Base-by-base conservation (phyloP, 2,113 vertebrate species). In the Bostrychus sinensis region DNA sequence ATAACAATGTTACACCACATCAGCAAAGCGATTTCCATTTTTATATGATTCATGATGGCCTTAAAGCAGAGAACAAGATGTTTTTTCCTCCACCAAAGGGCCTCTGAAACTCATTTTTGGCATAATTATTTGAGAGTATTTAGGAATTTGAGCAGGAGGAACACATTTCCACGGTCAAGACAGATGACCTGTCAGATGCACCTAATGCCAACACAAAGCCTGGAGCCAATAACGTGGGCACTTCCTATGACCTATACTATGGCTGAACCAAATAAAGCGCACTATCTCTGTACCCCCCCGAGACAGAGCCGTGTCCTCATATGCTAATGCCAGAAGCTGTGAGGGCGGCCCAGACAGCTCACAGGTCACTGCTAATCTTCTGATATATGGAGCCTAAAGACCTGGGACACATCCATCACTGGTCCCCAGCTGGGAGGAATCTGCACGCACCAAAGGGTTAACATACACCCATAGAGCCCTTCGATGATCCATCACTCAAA, bases 281-380 rank as follows among this genome's bases (percentile, higher is more conserved):
- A 81, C 85, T 84, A 90, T 84, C 81, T 84, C 73, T 58, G 59
- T 56, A 62, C 20, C 78, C 89, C 87, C 86, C 43, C 60, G 85
- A 86, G 86, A 91, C 76, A 53, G 72, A 68, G 58, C 76, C 62
- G 78, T 80, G 85, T 85, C 84, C 85, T 88, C 75, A 43, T 86
- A 88, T 89, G 88, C 89, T 90, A 90, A 92, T 90, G 72, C 68
- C 61, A 45, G 87, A 70, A 81, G 86, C 86, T 84, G 64, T n/a
- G 78, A 86, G 87, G 84, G 88, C 83, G 39, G 78, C 70, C 70
- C 65, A 78, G 86, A 88, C 88, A 78, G 63, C 88, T 85, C 75
- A 55, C 88, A 88, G 90, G 88, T 90, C 90, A 91, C 75, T 75
- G 87, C 87, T 92, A 91, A 91, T 92, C 91, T 91, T 63, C 84